These are phyloP conservation scores for Copsychus sechellarum DNA, from an alignment of 2,113 vertebrate species.

Conservation along the genomic window DNA sequence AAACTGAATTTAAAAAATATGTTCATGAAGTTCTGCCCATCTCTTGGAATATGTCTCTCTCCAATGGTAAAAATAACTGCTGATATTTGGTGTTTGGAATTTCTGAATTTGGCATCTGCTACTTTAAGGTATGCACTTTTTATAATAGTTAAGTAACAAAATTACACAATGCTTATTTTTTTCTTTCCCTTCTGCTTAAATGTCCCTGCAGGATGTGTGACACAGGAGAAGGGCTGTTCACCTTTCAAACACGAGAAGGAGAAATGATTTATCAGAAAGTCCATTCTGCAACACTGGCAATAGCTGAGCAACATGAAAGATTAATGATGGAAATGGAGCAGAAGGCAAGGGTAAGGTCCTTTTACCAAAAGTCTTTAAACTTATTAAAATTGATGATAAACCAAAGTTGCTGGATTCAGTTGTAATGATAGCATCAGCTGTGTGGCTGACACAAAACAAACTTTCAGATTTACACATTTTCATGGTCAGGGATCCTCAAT, in stretches of 20 bases:
- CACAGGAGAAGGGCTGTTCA: constrained; percentile 98
- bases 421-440: accelerated
- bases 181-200: constrained; percentile 2
- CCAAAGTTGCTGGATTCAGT: background rate
- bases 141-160: background rate
- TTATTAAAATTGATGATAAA: background rate
- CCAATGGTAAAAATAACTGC: constrained; percentile 5
- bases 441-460: background rate
- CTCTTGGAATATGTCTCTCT: background rate
- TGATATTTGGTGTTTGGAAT: background rate
- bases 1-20: constrained; percentile 18
- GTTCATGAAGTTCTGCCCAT: background rate
- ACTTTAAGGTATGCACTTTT: background rate
- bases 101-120: background rate
- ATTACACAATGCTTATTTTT: background rate
- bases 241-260: constrained; percentile 97
- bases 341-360: constrained; percentile 88
- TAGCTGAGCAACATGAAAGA: constrained; percentile 97
- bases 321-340: constrained; percentile 98
- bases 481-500: background rate
- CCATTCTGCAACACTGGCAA: constrained; percentile 96
- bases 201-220: constrained; percentile 92
- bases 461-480: background rate
- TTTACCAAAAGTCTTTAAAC: background rate
- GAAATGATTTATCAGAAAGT: constrained; percentile 99